Evolutionary conservation across 2,113 vertebrate genomes (phyloP).

Genomic region (Copsychus sechellarum): DNA sequence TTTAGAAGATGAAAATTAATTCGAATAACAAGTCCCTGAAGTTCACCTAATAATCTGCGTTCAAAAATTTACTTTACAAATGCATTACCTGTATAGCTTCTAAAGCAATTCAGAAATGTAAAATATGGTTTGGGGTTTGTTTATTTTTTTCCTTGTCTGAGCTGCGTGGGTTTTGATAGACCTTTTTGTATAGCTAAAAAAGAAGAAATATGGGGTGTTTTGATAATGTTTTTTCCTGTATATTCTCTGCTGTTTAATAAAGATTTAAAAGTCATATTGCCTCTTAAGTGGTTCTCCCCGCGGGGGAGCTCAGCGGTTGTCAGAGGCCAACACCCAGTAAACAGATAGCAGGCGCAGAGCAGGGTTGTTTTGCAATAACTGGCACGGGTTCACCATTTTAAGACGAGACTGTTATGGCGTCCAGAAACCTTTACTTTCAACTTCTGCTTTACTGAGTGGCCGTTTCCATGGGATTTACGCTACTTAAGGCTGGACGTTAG

Average conservation of each 20-base stretch:
- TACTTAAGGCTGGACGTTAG: not conserved
- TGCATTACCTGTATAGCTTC: not conserved
- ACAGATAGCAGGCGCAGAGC: not conserved
- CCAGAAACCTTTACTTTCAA: slow-evolving; percentile 26
- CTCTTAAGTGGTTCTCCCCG: not conserved
- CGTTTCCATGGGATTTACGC: not conserved
- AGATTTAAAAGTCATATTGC: not conserved
- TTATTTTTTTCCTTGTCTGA: not conserved
- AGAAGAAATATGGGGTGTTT: fast-evolving
- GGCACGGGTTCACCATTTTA: slow-evolving; percentile 52
- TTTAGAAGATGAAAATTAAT: not conserved
- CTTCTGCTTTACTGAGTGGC: slow-evolving; percentile 9
- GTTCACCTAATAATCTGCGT: fast-evolving
- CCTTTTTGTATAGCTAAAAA: not conserved
- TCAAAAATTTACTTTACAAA: not conserved
- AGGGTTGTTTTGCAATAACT: slow-evolving; percentile 49
- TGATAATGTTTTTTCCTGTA: not conserved
- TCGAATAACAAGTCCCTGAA: not conserved
- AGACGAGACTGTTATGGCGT: slow-evolving; percentile 39
- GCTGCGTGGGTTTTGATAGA: fast-evolving
- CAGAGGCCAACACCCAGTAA: not conserved
- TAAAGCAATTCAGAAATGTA: not conserved
- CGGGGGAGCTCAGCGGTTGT: not conserved
- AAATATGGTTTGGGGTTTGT: fast-evolving
- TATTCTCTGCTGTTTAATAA: not conserved